phyloP scores from a whole-genome alignment of 2,888 invertebrate genomes.

The Eretmocerus hayati region DNA sequence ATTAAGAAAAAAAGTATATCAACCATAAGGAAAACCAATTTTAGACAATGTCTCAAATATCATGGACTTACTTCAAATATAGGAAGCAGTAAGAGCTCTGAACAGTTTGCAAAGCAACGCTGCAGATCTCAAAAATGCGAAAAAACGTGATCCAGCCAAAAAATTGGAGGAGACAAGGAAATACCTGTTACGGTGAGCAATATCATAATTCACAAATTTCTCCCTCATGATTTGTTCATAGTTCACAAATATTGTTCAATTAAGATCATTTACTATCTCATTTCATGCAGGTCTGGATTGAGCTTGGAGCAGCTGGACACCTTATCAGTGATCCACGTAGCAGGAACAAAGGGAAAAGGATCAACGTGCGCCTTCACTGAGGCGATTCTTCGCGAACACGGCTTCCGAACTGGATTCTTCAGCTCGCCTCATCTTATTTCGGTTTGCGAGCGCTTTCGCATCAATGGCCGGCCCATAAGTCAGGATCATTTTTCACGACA shows the following conservation, averaged over 20 bases:
- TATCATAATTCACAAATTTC: too few relatives aligned
- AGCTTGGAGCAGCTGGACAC: slow-evolving; percentile 59
- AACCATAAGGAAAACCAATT: too few relatives aligned
- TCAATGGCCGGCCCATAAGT: slow-evolving; percentile 74
- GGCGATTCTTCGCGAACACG: slow-evolving; percentile 75
- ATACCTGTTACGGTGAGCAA: slow-evolving; percentile 50
- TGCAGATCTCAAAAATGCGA: slow-evolving; percentile 48
- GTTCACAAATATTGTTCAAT: too few relatives aligned
- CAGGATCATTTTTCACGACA: slow-evolving; percentile 66
- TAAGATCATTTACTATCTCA: too few relatives aligned
- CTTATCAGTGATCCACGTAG: slow-evolving; percentile 85
- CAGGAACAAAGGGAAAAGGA: slow-evolving; percentile 97
- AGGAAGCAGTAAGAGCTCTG: slow-evolving; percentile 66
- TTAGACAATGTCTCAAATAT: too few relatives aligned
- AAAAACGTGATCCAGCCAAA: slow-evolving; percentile 6
- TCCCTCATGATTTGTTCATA: too few relatives aligned
- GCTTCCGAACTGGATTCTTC: slow-evolving; percentile 86
- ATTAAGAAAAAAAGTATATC: too few relatives aligned
- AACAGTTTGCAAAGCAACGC: slow-evolving; percentile 70
- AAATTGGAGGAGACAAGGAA: slow-evolving; percentile 50
- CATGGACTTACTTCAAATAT: slow-evolving; percentile 28
- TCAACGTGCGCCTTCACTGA: slow-evolving; percentile 93
- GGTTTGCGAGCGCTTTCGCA: slow-evolving; percentile 83
- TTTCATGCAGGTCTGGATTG: slow-evolving; percentile 61
- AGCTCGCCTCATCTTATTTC: slow-evolving; percentile 93